Base-by-base conservation (phyloP, 2,797 vertebrate species). In the Sebastes flavidus region DNA sequence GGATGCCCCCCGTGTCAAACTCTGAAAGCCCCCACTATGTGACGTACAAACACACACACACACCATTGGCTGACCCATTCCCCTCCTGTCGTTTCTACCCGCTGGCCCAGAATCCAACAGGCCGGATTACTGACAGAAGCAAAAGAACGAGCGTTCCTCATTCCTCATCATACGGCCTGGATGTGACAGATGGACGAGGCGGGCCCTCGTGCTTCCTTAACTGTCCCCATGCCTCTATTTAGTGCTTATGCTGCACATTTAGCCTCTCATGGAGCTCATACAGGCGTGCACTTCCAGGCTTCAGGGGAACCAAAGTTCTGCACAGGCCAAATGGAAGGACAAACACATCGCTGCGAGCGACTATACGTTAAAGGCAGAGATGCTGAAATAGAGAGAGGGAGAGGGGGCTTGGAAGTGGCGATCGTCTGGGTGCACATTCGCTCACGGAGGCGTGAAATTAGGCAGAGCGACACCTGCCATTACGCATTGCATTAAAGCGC, bases 381-480 rank as follows among this genome's bases (percentile, higher is more conserved):
- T 78, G 66, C 38, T 38, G 77, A 77, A 54, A 79, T 61, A 38
- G 66, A 74, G 63, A 61, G 46, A 67, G 81, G 61, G 67, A 30
- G 58, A 42, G 63, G 68, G 22, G 67, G 69, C 86, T 87, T 89
- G 87, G 92, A 88, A 84, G 86, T 80, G 86, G 81, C 58, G 56
- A 89, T 90, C 74, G 30, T 91, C 89, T 89, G 91, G 88, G 81
- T 84, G 89, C 86, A 92, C 91, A 89, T 91, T 91, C 88, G 90
- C 82, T 92, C 93, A 94, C 83, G 75, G 92, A 94, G 89, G 92
- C 91, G 89, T 94, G 94, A 95, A 95, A 95, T 94, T 94, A 94
- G 88, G 91, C 91, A 76, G 91, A 94, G 87, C 86, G 89, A 92
- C 93, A 95, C 90, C 94, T 95, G 94, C 93, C 94, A 94, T 93